These are phyloP conservation scores for Pangasius krempfi DNA, from an alignment of 2,797 vertebrate species.

Conservation along the genomic window DNA sequence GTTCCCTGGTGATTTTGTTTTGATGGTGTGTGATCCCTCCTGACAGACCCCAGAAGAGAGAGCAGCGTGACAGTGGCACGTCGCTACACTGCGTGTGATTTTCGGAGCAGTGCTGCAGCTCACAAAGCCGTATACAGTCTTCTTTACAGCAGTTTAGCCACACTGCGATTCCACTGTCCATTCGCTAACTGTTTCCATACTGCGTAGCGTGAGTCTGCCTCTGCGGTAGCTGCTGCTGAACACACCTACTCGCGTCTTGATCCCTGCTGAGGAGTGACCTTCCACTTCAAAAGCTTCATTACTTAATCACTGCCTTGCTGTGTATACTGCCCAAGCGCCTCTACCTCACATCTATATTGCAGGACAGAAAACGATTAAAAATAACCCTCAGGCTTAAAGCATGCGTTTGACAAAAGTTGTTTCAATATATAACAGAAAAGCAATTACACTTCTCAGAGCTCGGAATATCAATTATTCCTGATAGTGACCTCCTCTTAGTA, in stretches of 20 bases:
- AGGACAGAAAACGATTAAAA: not conserved
- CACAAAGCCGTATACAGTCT: not conserved
- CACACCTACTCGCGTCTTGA: conserved; percentile 20
- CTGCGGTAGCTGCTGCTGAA: conserved; percentile 1
- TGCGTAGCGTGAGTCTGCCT: not conserved
- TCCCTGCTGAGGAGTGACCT: conserved; percentile 11
- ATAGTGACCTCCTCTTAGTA: not conserved
- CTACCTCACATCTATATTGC: not conserved
- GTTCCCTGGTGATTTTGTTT: not conserved
- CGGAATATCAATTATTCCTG: not conserved
- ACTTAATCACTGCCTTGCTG: conserved; percentile 10
- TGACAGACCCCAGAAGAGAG: conserved; percentile 1
- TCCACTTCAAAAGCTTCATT: conserved; percentile 22
- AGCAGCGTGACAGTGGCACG: too few species aligned
- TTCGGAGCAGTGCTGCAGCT: not conserved
- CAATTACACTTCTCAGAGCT: not conserved
- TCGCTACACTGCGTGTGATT: not conserved
- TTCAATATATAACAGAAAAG: not conserved
- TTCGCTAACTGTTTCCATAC: not conserved
- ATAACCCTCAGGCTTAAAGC: not conserved
- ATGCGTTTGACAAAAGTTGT: not conserved
- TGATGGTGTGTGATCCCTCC: not conserved
- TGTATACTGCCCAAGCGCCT: not conserved
- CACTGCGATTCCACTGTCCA: not conserved
- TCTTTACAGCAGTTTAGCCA: not conserved